Evolutionary conservation across 2,888 invertebrate genomes (phyloP), one percentile per base, ranked within the genome.

Genomic region (Boloria selene): DNA sequence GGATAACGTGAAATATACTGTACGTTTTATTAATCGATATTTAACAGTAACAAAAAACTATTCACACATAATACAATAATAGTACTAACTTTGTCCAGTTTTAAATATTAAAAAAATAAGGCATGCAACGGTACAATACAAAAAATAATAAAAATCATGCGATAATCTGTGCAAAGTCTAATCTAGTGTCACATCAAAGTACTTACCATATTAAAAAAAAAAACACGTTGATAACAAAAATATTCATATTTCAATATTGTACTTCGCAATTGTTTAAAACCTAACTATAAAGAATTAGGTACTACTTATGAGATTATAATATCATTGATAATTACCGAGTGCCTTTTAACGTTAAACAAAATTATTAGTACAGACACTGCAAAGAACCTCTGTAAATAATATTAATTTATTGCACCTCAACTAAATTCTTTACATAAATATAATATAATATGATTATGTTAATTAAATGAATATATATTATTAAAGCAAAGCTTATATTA

Each of bases 1-100:
- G 81, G 77, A 80, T 79, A 81, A 84, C 84, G 83, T 78, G 79
- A 47, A 61, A 26, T 56, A 61, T 65, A 56, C 6, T 50, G 7
- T 17, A 49, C 16, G 47, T n/a, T n/a, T 44, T 18, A 55, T 14
- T 14, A 44, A 55, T 18, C 17, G 22, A 31, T 31, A 52, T 4
- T 55, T 31, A 59, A 26, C 13, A 31, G 16, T 59, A 59, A 49
- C 13, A 49, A 26, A 49, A 13, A 31, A 17, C 16, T 47, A 17
- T 59, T 17, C 13, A 49, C 17, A 47, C 16, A 7, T 49, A 31
- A 49, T 59, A 59, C 7, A 58, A 58, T 47, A 58, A 49, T 31
- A 38, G 31, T 49, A 49, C 6, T 47, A n/a, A 0, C 16, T 31
- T 4, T 13, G n/a, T 16, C 22, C 10, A 47, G 5, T 17, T 47